These are phyloP conservation scores for Drosophila kohkoa DNA, from an alignment of 1,140 invertebrate genomes.

Conservation along the genomic window DNA sequence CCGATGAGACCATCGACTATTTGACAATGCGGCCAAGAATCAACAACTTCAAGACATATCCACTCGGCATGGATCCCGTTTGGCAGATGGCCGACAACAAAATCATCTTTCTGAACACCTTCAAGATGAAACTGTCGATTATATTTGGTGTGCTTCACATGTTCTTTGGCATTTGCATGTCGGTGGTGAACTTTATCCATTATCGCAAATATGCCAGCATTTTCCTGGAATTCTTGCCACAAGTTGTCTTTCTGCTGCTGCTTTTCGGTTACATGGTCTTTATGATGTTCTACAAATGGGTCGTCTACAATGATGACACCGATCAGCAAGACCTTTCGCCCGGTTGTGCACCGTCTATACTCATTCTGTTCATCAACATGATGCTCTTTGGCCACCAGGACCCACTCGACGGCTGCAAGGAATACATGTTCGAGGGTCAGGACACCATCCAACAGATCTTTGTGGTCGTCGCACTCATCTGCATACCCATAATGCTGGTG, in stretches of 20 bases:
- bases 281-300: slow-evolving; percentile 97
- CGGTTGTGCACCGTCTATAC: slow-evolving; percentile 93
- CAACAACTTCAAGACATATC: slow-evolving; percentile 89
- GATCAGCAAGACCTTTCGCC: slow-evolving; percentile 85
- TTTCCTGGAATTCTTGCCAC: slow-evolving; percentile 96
- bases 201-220: slow-evolving; percentile 92
- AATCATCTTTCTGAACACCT: slow-evolving; percentile 98
- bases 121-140: slow-evolving; percentile 99
- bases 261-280: slow-evolving; percentile 98
- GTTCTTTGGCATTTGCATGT: slow-evolving; percentile 96
- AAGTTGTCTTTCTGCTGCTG: slow-evolving; percentile 94
- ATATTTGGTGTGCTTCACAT: slow-evolving; percentile 98
- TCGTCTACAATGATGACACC: slow-evolving; percentile 87
- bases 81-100: slow-evolving; percentile 97
- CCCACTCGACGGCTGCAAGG: slow-evolving; percentile 86
- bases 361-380: slow-evolving; percentile 97
- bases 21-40: slow-evolving; percentile 76
- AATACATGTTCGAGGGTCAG: slow-evolving; percentile 92
- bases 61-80: slow-evolving; percentile 94
- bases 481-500: slow-evolving; percentile 96
- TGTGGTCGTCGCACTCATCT: slow-evolving; percentile 91
- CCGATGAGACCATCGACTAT: slow-evolving; percentile 60
- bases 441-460: slow-evolving; percentile 89
- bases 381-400: slow-evolving; percentile 88
- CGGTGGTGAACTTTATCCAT: slow-evolving; percentile 95